Percentiles rank a stretch among this genome's conserved stretches.
Conservation (phyloP, 35 echinoderm and acorn worm genomes). For the Patiria miniata region DNA sequence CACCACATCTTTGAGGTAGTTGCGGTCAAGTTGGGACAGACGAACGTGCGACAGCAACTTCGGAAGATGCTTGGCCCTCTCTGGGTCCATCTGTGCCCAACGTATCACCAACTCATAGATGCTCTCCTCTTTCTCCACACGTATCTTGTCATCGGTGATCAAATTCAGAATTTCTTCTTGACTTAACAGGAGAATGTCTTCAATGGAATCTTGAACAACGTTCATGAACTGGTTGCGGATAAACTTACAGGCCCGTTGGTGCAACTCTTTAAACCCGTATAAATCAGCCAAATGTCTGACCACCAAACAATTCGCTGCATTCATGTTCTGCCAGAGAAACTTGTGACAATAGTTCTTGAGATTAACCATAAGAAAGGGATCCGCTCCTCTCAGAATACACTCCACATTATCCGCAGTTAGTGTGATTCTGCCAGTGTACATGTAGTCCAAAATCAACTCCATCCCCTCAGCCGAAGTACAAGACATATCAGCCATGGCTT, state of each 20-base stretch:
- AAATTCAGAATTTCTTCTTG: slow-evolving; percentile 82
- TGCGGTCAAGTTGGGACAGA: slow-evolving; percentile 75
- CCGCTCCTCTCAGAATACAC: slow-evolving; percentile 86
- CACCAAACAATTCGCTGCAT: slow-evolving; percentile 91
- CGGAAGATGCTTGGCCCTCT: slow-evolving; percentile 57
- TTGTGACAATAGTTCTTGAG: slow-evolving; percentile 86
- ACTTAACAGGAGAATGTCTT: slow-evolving; percentile 80
- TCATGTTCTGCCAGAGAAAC: slow-evolving; percentile 90
- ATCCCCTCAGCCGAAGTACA: slow-evolving; percentile 95
- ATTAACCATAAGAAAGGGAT: slow-evolving; percentile 88
- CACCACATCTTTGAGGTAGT: slow-evolving; percentile 83
- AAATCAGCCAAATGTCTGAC: slow-evolving; percentile 85
- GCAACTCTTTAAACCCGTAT: slow-evolving; percentile 86
- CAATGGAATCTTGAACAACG: slow-evolving; percentile 85
- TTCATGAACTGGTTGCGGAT: slow-evolving; percentile 98
- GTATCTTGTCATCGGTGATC: slow-evolving; percentile 92
- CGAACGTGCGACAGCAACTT: slow-evolving; percentile 83
- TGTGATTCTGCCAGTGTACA: slow-evolving; percentile 92
- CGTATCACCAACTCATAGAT: slow-evolving; percentile 88
- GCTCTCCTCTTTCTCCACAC: slow-evolving; percentile 96
- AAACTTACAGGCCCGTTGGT: slow-evolving; percentile 67
- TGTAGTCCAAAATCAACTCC: slow-evolving; percentile 95
- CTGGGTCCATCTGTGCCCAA: slow-evolving; percentile 82
- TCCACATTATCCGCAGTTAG: slow-evolving; percentile 87
- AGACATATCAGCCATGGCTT: slow-evolving; percentile 80